Conservation (phyloP, 2,888 invertebrate species). For the Pseudolycoriella hygida region DNA sequence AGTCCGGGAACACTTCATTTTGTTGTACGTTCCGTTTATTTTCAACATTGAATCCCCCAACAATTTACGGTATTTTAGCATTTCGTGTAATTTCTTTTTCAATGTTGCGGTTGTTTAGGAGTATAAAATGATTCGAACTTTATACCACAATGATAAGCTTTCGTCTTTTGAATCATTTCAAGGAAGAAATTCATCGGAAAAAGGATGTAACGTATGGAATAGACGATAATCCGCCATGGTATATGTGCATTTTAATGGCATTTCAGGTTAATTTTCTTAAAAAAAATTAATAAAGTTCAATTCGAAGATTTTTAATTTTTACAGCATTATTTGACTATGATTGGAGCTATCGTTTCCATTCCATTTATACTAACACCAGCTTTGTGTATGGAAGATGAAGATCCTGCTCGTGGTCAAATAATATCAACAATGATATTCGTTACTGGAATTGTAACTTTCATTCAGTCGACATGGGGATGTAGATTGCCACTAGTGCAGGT, state of each 20-base stretch:
- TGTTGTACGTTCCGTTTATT: too few relatives aligned
- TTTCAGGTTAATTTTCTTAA: conserved; percentile 49
- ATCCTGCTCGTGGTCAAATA: conserved; percentile 55
- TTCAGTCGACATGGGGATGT: conserved; percentile 58
- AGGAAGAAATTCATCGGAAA: background rate
- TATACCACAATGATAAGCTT: too few relatives aligned
- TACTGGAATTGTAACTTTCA: conserved; percentile 55
- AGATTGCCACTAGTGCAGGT: conserved; percentile 52
- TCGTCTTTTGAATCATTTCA: too few relatives aligned
- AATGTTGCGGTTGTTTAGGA: too few relatives aligned
- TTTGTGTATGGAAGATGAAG: conserved; percentile 58
- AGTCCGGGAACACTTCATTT: too few relatives aligned
- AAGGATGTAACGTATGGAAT: conserved; percentile 44
- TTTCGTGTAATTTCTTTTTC: too few relatives aligned
- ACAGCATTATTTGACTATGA: conserved; percentile 69
- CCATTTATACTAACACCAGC: conserved; percentile 68
- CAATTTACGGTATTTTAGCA: too few relatives aligned
- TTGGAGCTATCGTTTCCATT: conserved; percentile 67
- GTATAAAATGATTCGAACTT: too few relatives aligned
- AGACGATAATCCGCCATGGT: conserved; percentile 71
- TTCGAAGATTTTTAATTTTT: background rate
- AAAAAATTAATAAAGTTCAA: background rate
- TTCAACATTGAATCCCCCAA: too few relatives aligned
- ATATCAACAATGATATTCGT: conserved; percentile 72
- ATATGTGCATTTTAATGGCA: conserved; percentile 63